phyloP scores from a whole-genome alignment of 2,113 vertebrate species.

The Pseudopodoces humilis region DNA sequence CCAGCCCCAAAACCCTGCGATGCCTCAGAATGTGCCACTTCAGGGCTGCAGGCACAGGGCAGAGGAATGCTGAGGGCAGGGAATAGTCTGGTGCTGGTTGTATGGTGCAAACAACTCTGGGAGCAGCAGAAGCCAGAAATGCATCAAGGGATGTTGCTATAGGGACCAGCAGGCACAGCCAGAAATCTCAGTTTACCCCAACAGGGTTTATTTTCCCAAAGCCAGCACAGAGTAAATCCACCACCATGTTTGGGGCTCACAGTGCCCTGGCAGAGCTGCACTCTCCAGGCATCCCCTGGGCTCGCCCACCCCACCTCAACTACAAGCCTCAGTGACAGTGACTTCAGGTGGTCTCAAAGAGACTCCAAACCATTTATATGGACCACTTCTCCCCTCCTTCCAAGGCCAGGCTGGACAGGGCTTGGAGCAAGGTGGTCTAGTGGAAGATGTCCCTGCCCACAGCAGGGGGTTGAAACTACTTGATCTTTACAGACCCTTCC shows the following conservation, averaged over 20 bases:
- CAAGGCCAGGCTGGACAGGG: not conserved
- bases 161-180: not conserved
- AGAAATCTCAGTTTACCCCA: not conserved
- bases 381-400: not conserved
- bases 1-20: rapidly evolving
- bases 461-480: not conserved
- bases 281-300: not conserved
- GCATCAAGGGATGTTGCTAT: not conserved
- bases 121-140: not conserved
- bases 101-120: not conserved
- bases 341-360: not conserved
- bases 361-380: not conserved
- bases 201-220: not conserved
- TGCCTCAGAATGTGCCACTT: not conserved
- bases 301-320: rapidly evolving
- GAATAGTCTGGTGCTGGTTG: not conserved
- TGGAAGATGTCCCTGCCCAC: not conserved
- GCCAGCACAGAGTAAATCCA: not conserved
- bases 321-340: not conserved
- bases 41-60: not conserved
- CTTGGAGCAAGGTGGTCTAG: not conserved
- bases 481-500: not conserved
- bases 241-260: rapidly evolving
- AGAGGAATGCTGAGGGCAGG: not conserved
- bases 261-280: not conserved